Percentiles rank a stretch among this genome's conserved stretches.
These are phyloP conservation scores for Pseudomyrmex gracilis DNA, from an alignment of 1,140 invertebrate genomes.

Conservation along the genomic window DNA sequence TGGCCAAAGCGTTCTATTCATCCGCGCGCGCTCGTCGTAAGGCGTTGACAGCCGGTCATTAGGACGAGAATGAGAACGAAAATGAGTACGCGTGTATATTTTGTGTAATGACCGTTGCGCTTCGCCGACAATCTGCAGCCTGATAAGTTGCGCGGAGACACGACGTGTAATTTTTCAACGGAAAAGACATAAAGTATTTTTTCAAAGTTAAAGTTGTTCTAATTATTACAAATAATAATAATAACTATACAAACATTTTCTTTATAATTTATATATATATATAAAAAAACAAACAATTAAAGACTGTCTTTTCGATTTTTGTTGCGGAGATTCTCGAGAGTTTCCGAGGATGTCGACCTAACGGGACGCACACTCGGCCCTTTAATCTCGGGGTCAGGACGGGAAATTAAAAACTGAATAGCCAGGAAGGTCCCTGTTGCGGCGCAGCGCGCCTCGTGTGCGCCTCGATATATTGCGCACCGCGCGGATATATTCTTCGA, in stretches of 20 bases:
- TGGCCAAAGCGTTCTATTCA: constrained; percentile 70
- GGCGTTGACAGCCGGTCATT: constrained; percentile 76
- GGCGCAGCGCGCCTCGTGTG: constrained; percentile 41
- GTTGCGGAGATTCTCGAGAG: constrained; percentile 2
- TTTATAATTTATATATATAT: too few relatives aligned
- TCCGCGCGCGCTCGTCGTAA: constrained; percentile 15
- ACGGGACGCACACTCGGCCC: constrained; percentile 42
- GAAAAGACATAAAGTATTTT: neutral
- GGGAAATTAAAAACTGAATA: constrained; percentile 69
- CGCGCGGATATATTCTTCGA: constrained; percentile 54
- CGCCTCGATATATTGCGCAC: constrained; percentile 46
- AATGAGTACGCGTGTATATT: constrained; percentile 17
- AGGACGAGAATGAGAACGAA: constrained; percentile 46
- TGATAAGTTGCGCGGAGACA: neutral
- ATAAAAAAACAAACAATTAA: too few relatives aligned
- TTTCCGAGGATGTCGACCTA: constrained; percentile 24
- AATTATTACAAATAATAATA: too few relatives aligned
- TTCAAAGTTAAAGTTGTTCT: neutral
- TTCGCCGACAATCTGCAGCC: neutral
- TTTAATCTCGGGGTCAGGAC: constrained; percentile 49
- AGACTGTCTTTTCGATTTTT: too few relatives aligned
- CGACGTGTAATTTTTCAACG: neutral
- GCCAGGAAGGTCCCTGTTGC: constrained; percentile 23
- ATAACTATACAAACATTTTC: too few relatives aligned
- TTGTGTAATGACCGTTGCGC: neutral